Conservation (phyloP, 1,140 invertebrate genomes). For the Drosophila truncata region DNA sequence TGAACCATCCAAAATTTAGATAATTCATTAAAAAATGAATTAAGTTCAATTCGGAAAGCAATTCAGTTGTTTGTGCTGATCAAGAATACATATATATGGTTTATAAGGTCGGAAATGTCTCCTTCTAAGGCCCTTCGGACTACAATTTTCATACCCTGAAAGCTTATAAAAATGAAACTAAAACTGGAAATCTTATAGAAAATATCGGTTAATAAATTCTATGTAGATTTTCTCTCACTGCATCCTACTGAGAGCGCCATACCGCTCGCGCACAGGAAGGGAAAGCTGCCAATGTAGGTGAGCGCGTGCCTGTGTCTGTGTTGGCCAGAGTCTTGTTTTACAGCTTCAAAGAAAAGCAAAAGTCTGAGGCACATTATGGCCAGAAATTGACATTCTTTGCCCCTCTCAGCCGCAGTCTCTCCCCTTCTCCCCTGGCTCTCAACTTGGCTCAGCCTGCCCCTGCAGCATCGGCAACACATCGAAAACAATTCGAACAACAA, state of each 20-base stretch:
- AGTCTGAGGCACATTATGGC: constrained; percentile 75
- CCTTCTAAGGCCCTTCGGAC: neutral
- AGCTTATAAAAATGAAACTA: neutral
- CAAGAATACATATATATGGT: neutral
- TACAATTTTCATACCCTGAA: neutral
- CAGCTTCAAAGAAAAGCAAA: constrained; percentile 84
- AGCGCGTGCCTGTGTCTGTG: constrained; percentile 15
- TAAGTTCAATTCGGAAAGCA: neutral
- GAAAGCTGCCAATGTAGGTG: constrained; percentile 62
- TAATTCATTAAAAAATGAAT: neutral
- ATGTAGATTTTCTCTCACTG: constrained; percentile 8
- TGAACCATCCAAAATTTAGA: neutral
- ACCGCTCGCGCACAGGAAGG: constrained; percentile 75
- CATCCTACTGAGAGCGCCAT: constrained; percentile 32
- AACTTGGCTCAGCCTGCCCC: constrained; percentile 4
- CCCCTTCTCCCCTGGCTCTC: neutral
- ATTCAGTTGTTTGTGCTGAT: neutral
- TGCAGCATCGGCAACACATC: constrained; percentile 56
- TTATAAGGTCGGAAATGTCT: neutral
- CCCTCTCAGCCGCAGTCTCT: constrained; percentile 22
- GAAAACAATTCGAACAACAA: constrained; percentile 70
- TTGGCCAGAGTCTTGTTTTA: constrained; percentile 62
- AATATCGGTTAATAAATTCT: neutral
- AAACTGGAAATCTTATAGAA: neutral
- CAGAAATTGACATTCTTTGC: constrained; percentile 83